Evolutionary conservation across 1,140 invertebrate genomes (phyloP).

Genomic region (Caerostris darwini): DNA sequence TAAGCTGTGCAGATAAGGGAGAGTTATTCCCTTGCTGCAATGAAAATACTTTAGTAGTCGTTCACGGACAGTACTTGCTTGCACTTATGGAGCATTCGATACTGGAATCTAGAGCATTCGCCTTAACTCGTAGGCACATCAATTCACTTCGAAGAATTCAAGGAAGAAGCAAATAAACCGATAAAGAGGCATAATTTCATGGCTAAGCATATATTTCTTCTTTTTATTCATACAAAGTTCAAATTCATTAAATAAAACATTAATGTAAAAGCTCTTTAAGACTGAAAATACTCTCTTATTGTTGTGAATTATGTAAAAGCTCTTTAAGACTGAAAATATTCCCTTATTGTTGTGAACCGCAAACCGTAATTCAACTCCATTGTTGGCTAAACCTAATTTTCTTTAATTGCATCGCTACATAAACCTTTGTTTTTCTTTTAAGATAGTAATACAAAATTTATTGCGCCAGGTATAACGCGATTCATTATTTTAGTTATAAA

Average conservation of each 20-base stretch:
- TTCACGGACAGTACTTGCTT: constrained; percentile 12
- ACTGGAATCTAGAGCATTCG: constrained; percentile 49
- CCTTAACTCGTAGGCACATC: constrained; percentile 58
- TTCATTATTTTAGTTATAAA: constrained; percentile 51
- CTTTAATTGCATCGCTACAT: not conserved
- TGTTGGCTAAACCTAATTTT: not conserved
- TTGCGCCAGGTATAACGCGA: not conserved
- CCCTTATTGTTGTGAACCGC: not conserved
- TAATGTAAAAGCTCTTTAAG: too few species aligned
- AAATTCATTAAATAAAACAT: too few species aligned
- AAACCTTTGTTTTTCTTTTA: not conserved
- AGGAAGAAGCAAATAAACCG: constrained; percentile 71
- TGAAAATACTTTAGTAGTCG: constrained; percentile 27
- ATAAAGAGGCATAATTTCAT: constrained; percentile 36
- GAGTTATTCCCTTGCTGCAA: not conserved
- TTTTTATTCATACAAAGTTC: too few species aligned
- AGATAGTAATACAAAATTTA: not conserved
- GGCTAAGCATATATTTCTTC: too few species aligned
- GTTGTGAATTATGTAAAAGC: too few species aligned
- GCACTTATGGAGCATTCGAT: constrained; percentile 32
- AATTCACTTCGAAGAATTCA: constrained; percentile 55
- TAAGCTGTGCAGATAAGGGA: constrained; percentile 18
- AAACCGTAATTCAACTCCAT: not conserved
- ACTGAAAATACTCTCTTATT: too few species aligned
- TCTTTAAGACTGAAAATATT: not conserved